Evolutionary conservation across 2,113 vertebrate species (phyloP).

Genomic region (Phalacrocorax carbo): DNA sequence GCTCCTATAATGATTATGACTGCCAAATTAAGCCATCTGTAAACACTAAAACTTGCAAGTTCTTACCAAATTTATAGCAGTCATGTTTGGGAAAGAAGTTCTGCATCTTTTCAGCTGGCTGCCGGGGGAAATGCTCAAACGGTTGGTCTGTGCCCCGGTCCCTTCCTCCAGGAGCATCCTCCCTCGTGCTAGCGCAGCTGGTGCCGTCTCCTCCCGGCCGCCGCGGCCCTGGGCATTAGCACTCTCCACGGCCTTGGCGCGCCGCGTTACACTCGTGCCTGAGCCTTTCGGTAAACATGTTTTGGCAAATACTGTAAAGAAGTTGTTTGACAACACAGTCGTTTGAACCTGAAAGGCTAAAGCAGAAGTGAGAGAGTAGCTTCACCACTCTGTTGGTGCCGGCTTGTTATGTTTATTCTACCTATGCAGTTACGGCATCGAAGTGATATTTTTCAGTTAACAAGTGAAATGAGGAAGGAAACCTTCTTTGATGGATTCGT

Average conservation of each 20-base stretch:
- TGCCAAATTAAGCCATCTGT: conserved; percentile 80
- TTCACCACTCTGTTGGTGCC: neutral
- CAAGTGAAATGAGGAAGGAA: conserved; percentile 62
- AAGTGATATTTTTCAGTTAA: conserved; percentile 72
- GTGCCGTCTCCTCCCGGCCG: neutral
- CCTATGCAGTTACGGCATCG: conserved; percentile 57
- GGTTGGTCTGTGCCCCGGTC: neutral
- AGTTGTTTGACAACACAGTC: neutral
- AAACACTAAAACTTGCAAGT: conserved; percentile 65
- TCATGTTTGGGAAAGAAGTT: conserved; percentile 36
- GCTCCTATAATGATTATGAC: conserved; percentile 65
- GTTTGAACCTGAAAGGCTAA: conserved; percentile 36
- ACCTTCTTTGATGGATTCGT: neutral
- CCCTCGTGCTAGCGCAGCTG: neutral
- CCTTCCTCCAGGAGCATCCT: neutral
- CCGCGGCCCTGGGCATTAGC: neutral
- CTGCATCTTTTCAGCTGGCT: neutral
- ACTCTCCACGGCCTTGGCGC: neutral
- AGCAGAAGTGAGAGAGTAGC: conserved; percentile 7
- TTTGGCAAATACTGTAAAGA: neutral
- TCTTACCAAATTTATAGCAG: conserved; percentile 51
- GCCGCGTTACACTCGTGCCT: neutral
- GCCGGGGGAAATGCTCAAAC: neutral
- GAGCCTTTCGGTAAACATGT: neutral
- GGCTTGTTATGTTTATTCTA: conserved; percentile 55